Evolutionary conservation across 2,888 invertebrate genomes (phyloP).

Genomic region (Caenorhabditis doughertyi): DNA sequence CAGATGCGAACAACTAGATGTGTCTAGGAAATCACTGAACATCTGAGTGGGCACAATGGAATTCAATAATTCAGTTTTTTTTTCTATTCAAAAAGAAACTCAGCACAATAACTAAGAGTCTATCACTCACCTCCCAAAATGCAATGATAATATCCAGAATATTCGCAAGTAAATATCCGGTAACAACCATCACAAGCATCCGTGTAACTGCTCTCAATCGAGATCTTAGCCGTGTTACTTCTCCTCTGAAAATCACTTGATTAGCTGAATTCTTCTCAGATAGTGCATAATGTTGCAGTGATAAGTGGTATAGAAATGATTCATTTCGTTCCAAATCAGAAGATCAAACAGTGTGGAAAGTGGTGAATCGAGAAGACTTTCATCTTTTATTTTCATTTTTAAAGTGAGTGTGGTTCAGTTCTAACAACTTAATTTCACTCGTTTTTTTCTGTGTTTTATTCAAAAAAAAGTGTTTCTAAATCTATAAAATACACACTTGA

Average conservation of each 20-base stretch:
- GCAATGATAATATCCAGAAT: conserved; percentile 74
- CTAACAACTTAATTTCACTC: conserved; percentile 1
- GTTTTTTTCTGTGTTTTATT: background rate
- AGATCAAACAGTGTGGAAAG: conserved; percentile 18
- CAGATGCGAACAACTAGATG: too few species aligned
- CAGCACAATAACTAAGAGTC: too few species aligned
- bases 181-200: conserved; percentile 77
- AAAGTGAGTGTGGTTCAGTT: background rate
- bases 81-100: too few species aligned
- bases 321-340: conserved; percentile 17
- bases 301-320: conserved; percentile 14
- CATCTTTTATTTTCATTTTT: background rate
- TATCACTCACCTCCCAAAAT: conserved; percentile 65
- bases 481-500: conserved; percentile 41
- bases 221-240: conserved; percentile 69
- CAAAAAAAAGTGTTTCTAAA: conserved; percentile 16
- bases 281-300: conserved; percentile 24
- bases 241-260: conserved; percentile 69
- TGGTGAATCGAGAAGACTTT: conserved; percentile 4
- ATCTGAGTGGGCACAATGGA: too few species aligned
- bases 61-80: background rate
- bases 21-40: too few species aligned
- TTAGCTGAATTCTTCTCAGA: background rate
- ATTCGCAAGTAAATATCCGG: conserved; percentile 70
- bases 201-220: conserved; percentile 74